phyloP scores from a whole-genome alignment of 2,113 vertebrate species.

The Riparia riparia region DNA sequence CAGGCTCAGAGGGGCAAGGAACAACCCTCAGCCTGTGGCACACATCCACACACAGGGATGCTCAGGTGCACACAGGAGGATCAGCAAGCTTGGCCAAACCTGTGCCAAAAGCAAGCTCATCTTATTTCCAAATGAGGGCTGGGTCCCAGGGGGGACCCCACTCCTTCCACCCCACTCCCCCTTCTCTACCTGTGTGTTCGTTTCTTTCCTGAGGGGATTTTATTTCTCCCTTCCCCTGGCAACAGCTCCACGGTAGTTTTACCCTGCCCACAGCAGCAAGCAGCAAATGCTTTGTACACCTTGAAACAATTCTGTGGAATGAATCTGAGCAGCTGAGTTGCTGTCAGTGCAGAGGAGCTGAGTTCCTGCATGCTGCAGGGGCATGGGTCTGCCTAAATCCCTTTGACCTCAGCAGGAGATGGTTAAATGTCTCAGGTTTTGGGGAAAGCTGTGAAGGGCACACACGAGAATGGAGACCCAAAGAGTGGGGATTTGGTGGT shows the following conservation, averaged over 20 bases:
- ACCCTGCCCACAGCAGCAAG: slow-evolving; percentile 71
- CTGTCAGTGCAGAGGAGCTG: neutral
- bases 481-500: neutral
- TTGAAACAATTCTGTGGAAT: slow-evolving; percentile 69
- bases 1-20: neutral
- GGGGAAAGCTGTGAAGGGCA: neutral
- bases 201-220: neutral
- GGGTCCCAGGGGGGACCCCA: neutral
- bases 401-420: neutral
- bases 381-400: neutral
- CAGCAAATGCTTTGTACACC: slow-evolving; percentile 61
- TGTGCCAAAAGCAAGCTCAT: neutral
- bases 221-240: neutral
- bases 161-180: fast-evolving
- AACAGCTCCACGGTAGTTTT: slow-evolving; percentile 66
- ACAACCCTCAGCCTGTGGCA: fast-evolving
- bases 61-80: fast-evolving
- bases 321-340: slow-evolving; percentile 1
- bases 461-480: neutral
- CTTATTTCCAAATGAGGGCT: neutral
- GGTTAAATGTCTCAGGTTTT: neutral
- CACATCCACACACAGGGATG: fast-evolving
- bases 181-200: slow-evolving; percentile 32
- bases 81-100: neutral
- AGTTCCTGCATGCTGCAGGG: neutral